Conservation (phyloP, 2,113 vertebrate species). For the Athene cunicularia region DNA sequence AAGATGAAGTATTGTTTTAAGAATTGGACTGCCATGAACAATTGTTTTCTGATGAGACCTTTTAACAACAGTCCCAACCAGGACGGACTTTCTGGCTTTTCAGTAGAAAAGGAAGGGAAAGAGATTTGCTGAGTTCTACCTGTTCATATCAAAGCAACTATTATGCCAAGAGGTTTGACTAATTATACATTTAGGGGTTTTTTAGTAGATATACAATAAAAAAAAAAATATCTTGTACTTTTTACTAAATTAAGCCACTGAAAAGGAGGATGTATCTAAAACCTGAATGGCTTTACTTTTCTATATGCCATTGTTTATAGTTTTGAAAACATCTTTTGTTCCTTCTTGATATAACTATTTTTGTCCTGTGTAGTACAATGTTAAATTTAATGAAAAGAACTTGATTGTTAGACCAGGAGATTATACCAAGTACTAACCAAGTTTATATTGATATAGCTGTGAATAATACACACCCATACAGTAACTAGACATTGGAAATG, state of each 20-base stretch:
- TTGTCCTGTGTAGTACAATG: neutral
- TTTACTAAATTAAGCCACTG: neutral
- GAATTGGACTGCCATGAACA: conserved; percentile 2
- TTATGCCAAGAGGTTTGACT: neutral
- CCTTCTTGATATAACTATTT: neutral
- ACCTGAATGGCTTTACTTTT: neutral
- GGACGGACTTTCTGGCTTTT: conserved; percentile 1
- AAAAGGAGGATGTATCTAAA: neutral
- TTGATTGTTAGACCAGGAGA: neutral
- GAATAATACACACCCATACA: neutral
- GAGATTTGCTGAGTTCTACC: conserved; percentile 41
- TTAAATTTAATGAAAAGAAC: neutral
- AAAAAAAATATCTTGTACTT: neutral
- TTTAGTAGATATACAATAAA: fast-evolving
- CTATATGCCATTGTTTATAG: neutral
- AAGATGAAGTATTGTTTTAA: conserved; percentile 66
- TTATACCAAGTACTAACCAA: neutral
- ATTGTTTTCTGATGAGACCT: conserved; percentile 49
- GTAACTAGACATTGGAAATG: neutral
- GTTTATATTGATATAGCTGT: neutral
- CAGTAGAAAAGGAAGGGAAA: neutral
- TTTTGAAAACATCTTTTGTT: neutral
- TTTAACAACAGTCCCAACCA: neutral
- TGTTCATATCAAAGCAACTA: neutral
- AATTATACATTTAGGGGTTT: neutral